Evolutionary conservation across 1,140 invertebrate genomes (phyloP), one percentile per base, ranked within the genome.

Genomic region (Apis dorsata): DNA sequence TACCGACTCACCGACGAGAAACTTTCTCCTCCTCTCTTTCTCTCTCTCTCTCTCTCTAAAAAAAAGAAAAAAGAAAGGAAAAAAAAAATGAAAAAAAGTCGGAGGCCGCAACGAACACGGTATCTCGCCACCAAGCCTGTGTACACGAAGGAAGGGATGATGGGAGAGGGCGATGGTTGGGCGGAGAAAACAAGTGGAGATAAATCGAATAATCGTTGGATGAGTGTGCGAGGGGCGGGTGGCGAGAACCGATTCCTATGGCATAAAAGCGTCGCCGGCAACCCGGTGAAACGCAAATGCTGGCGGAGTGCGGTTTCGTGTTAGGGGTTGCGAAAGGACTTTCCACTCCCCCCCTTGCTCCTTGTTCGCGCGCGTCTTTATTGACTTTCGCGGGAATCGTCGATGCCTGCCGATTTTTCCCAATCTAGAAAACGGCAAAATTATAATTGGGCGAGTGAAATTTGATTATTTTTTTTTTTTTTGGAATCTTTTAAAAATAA

Each of bases 231-330:
- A 24, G 21, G 34, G 44, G 13, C 49, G 63, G 65, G 62, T 34
- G 24, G 63, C 17, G 53, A 17, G 44, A 21, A n/a, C 15, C 73
- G 71, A 81, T 74, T 74, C 62, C 49, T 28, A 17, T 51, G 63
- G 49, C 59, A 81, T 82, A 85, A 85, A 82, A 85, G 79, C 79
- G 49, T 57, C 51, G 73, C 72, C 11, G 2, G 34, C 34, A n/a
- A 19, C 59, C 34, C 65, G 65, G 81, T 77, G 77, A 82, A 85
- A 85, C 79, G 83, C 73, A 85, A 85, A 85, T 85, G 79, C 79
- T 55, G 49, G 1, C 66, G 68, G 51, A 85, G 83, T 85, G 83
- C 83, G 83, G 83, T 85, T 85, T 85, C 83, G 79, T 85, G 83
- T 85, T 81, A 81, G 63, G 72, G 77, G 55, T 34, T 53, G 53